A percentile compares a stretch with the other conserved stretches of the same genome.
phyloP scores from a whole-genome alignment of 2,888 invertebrate species.

The Keiferia lycopersicella region DNA sequence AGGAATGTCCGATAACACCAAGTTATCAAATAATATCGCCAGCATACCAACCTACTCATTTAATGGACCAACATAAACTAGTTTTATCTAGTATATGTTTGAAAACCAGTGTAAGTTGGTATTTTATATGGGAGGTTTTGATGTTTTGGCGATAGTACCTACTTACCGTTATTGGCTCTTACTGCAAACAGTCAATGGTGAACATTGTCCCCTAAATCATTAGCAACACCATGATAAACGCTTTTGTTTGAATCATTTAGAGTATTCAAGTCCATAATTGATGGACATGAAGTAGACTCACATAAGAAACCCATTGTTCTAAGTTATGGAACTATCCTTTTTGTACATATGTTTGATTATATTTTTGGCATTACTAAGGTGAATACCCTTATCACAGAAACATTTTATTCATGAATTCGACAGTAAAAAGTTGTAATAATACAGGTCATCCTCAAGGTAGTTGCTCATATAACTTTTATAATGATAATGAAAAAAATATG shows the following conservation, averaged over 20 bases:
- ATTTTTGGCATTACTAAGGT: not conserved
- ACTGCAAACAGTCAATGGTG: constrained; percentile 3
- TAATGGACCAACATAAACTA: no score
- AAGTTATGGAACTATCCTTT: not conserved
- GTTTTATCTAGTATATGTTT: no score
- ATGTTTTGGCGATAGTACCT: no score
- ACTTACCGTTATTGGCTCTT: constrained; percentile 1
- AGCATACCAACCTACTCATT: no score
- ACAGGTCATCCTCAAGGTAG: no score
- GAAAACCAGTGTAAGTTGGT: no score
- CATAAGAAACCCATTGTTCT: constrained; percentile 2
- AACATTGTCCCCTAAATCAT: not conserved
- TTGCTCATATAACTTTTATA: no score
- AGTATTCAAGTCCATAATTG: constrained; percentile 13
- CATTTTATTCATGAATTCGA: not conserved
- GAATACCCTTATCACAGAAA: not conserved
- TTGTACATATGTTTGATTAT: not conserved
- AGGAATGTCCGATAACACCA: constrained; percentile 10
- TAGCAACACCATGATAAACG: constrained; percentile 5
- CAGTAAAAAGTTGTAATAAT: no score
- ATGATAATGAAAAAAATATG: no score
- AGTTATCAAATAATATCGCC: no score
- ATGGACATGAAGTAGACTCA: not conserved
- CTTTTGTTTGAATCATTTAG: not conserved
- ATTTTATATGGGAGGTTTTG: no score